phyloP scores from a whole-genome alignment of 2,113 vertebrate species.

The Lanius ludovicianus region DNA sequence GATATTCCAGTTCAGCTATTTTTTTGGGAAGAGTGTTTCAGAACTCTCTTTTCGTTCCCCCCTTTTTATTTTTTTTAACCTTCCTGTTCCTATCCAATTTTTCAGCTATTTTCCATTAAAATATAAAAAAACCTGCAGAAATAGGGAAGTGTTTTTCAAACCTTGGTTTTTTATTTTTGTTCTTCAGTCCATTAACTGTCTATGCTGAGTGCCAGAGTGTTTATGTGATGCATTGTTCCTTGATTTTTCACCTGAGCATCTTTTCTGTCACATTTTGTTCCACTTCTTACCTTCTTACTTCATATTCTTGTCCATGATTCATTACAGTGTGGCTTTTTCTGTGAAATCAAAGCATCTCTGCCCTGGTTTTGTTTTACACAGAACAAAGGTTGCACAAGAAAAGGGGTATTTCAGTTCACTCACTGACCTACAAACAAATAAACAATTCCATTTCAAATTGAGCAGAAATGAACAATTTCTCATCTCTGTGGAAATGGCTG shows the following conservation, averaged over 20 bases:
- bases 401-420: neutral
- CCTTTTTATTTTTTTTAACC: neutral
- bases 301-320: neutral
- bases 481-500: neutral
- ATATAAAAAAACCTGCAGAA: neutral
- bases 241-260: neutral
- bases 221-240: neutral
- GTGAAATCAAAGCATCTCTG: neutral
- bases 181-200: neutral
- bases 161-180: neutral
- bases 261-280: neutral
- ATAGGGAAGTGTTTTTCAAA: neutral
- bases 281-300: neutral
- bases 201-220: neutral
- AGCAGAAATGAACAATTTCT: neutral
- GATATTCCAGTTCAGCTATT: neutral
- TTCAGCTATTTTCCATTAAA: neutral
- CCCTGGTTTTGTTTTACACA: neutral
- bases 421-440: neutral
- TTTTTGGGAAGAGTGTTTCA: neutral
- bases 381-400: neutral
- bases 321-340: neutral
- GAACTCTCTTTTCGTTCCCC: rapidly evolving
- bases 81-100: neutral
- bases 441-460: neutral